These are phyloP conservation scores for Nemotelus pantherinus DNA, from an alignment of 2,888 invertebrate genomes.

Conservation along the genomic window DNA sequence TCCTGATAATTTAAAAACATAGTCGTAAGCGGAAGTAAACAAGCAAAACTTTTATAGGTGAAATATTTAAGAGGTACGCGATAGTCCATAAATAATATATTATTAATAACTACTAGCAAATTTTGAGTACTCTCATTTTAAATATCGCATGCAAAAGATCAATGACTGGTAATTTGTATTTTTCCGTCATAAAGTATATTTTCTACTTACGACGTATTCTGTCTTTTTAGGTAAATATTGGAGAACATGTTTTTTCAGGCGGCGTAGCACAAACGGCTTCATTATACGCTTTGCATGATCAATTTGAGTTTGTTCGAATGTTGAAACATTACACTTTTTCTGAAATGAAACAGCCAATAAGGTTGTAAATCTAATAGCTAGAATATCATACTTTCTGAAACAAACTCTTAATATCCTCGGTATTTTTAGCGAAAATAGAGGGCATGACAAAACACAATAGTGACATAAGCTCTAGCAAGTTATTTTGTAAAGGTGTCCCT, in stretches of 20 bases:
- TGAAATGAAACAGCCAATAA: conserved; percentile 55
- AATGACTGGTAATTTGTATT: too few relatives aligned
- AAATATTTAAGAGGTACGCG: too few relatives aligned
- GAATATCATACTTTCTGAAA: conserved; percentile 76
- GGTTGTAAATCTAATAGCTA: conserved; percentile 34
- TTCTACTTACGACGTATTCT: conserved; percentile 70
- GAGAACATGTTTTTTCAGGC: conserved; percentile 87
- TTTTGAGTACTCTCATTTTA: too few relatives aligned
- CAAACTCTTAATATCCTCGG: conserved; percentile 85
- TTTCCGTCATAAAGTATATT: too few relatives aligned
- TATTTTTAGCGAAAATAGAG: conserved; percentile 88
- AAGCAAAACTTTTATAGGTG: too few relatives aligned
- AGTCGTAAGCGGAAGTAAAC: too few relatives aligned
- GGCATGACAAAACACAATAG: conserved; percentile 96
- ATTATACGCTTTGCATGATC: conserved; percentile 94
- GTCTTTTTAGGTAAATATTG: conserved; percentile 86
- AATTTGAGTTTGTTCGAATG: conserved; percentile 91
- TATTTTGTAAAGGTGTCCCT: conserved; percentile 97
- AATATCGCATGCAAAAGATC: too few relatives aligned
- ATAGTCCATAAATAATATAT: too few relatives aligned
- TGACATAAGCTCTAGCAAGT: conserved; percentile 94
- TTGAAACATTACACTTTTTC: conserved; percentile 69
- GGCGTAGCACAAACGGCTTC: conserved; percentile 91
- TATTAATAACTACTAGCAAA: too few relatives aligned
- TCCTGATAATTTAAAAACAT: too few relatives aligned